Evolutionary conservation across 2,797 vertebrate species (phyloP).

Genomic region (Esox masquinongy): DNA sequence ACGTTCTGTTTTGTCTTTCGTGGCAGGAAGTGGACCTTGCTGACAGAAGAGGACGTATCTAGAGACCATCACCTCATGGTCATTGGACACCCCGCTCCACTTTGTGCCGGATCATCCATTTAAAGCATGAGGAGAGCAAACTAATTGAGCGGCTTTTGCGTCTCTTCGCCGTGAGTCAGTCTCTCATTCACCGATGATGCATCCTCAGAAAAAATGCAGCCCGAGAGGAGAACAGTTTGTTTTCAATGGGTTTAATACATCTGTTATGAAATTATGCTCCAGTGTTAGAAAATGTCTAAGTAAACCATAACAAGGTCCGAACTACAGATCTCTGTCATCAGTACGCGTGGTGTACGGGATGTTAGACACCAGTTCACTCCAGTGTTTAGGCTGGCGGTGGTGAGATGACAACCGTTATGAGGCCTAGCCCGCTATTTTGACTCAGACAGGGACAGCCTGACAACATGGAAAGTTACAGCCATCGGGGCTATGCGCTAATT

Average conservation of each 20-base stretch:
- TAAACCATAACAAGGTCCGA: not conserved
- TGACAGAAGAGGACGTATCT: constrained; percentile 41
- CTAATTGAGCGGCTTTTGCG: not conserved
- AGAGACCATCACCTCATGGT: constrained; percentile 30
- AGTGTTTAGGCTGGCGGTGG: not conserved
- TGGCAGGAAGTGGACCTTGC: constrained; percentile 36
- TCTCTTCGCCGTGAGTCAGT: too few species aligned
- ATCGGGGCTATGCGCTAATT: constrained; percentile 30
- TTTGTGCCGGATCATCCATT: constrained; percentile 22
- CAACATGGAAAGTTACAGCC: constrained; percentile 37
- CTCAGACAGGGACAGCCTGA: constrained; percentile 25
- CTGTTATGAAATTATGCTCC: not conserved
- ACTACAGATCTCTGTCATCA: not conserved
- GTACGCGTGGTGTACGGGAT: not conserved
- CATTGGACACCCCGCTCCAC: constrained; percentile 43
- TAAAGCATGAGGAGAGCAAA: not conserved
- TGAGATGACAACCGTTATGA: not conserved
- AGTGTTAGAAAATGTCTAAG: not conserved
- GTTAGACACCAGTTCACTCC: not conserved
- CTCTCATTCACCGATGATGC: too few species aligned
- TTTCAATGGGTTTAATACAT: too few species aligned
- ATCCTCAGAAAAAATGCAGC: too few species aligned
- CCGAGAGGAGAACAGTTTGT: too few species aligned
- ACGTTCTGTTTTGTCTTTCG: constrained; percentile 29
- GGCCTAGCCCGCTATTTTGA: not conserved